Evolutionary conservation across 2,888 invertebrate species (phyloP), one percentile per base, ranked within the genome.

Genomic region (Melinopterus prodromus): DNA sequence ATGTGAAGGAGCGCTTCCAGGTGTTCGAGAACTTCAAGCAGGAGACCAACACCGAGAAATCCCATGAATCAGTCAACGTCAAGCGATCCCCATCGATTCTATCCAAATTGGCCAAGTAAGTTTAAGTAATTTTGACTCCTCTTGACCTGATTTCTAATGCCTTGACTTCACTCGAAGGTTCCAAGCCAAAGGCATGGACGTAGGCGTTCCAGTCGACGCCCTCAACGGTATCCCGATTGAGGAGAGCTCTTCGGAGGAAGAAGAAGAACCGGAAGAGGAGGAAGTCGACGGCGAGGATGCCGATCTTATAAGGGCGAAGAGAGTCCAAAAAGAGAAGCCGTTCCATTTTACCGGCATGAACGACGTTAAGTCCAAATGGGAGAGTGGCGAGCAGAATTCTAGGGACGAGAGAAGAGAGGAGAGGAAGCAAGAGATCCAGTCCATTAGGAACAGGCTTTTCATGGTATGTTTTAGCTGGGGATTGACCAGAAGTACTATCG

Each of bases 391-490:
- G 77, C 82, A 82, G 80, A 88, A 91, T 79, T 87, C 90, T 4
- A 90, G 91, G 71, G 94, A 96, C 85, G 93, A 93, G 82, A 90
- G 95, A 26, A 92, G 95, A 9, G 95, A 96, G 85, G 95, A 96
- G 87, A 91, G 96, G 75, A 97, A 97, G 87, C 96, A 96, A 87
- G 97, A 98, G 90, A 94, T 97, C 84, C 95, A 96, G 88, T 95
- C 94, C 84, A 96, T 97, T 84, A 92, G 97, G 79, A 96, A 95
- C 85, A 91, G 96, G 76, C 90, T 97, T 26, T 97, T 96, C 86
- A 93, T 96, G 95, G 95, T 95, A 88, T 85, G 70, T 77, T 77
- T 16, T 6, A 69, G 2, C 26, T 26, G 26, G 26, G 53, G 5
- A 53, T 53, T n/a, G 3, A 16, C 7, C 6, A 53, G 12, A 53